Percentiles rank a stretch among this genome's conserved stretches.
phyloP scores from a whole-genome alignment of 2,113 vertebrate genomes.

The Chaetodon auriga region DNA sequence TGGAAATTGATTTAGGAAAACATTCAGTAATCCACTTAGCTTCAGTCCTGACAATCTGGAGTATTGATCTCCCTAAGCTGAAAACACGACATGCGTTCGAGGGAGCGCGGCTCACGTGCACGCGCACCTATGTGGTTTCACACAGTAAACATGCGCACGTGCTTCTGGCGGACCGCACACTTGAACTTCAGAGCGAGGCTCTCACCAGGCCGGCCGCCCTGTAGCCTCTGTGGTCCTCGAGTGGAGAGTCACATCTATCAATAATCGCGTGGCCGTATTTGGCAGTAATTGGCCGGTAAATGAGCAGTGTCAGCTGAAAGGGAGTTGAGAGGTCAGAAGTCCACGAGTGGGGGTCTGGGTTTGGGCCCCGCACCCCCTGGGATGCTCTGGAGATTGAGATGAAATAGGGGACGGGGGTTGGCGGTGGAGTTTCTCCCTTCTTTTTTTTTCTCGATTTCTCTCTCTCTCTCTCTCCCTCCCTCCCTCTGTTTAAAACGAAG shows the following conservation, averaged over 20 bases:
- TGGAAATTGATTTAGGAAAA: conserved; percentile 84
- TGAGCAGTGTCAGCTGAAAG: conserved; percentile 70
- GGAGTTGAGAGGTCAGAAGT: conserved; percentile 71
- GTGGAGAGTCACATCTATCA: conserved; percentile 52
- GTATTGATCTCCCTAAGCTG: conserved; percentile 81
- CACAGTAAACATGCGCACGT: conserved; percentile 23
- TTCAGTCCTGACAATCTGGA: conserved; percentile 72
- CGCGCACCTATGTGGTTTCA: conserved; percentile 17
- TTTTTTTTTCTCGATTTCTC: conserved; percentile 37
- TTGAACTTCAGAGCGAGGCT: conserved; percentile 48
- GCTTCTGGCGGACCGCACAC: background rate
- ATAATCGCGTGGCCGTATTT: conserved; percentile 58
- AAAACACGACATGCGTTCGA: conserved; percentile 54
- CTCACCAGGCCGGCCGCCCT: conserved; percentile 7
- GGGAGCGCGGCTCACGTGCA: conserved; percentile 10
- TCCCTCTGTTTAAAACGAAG: conserved; percentile 57
- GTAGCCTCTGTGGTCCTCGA: conserved; percentile 37
- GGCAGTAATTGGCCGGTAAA: conserved; percentile 81
- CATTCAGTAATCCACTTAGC: conserved; percentile 83
- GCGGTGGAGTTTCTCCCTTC: background rate
- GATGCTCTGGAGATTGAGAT: conserved; percentile 59
- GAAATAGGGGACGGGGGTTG: conserved; percentile 33
- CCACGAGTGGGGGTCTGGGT: conserved; percentile 44
- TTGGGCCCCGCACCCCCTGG: conserved; percentile 36
- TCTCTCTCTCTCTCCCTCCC: conserved; percentile 26